These are phyloP conservation scores for Lapara coniferarum DNA, from an alignment of 2,888 invertebrate genomes.

Conservation along the genomic window DNA sequence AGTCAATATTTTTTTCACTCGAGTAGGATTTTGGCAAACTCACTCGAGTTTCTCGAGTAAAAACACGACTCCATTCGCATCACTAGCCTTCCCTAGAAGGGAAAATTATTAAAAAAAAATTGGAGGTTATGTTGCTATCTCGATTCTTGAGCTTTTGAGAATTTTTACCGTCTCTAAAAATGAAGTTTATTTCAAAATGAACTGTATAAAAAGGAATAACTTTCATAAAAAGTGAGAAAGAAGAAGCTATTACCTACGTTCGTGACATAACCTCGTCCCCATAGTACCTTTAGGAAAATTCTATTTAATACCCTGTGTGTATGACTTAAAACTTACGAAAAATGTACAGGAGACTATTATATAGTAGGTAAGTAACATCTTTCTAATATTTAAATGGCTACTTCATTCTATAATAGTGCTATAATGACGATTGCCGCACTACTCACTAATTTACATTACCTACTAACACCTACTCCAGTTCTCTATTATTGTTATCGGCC, in stretches of 20 bases:
- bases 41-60: no score
- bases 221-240: neutral
- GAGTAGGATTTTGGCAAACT: no score
- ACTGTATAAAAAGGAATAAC: neutral
- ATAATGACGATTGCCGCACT: neutral
- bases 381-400: neutral
- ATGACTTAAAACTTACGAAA: constrained; percentile 31
- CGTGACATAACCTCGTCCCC: constrained; percentile 13
- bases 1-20: no score
- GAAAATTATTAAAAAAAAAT: no score
- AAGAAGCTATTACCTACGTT: neutral
- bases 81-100: no score
- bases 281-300: neutral
- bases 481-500: neutral
- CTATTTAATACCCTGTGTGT: neutral
- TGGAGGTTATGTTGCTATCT: constrained; percentile 11
- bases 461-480: no score
- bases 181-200: constrained; percentile 15
- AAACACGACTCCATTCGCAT: no score
- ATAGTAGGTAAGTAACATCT: constrained; percentile 56
- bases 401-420: constrained; percentile 12
- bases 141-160: neutral
- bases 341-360: constrained; percentile 66
- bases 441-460: neutral
- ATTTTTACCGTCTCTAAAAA: neutral